Evolutionary conservation across 2,113 vertebrate species (phyloP).

Genomic region (Manacus vitellinus): DNA sequence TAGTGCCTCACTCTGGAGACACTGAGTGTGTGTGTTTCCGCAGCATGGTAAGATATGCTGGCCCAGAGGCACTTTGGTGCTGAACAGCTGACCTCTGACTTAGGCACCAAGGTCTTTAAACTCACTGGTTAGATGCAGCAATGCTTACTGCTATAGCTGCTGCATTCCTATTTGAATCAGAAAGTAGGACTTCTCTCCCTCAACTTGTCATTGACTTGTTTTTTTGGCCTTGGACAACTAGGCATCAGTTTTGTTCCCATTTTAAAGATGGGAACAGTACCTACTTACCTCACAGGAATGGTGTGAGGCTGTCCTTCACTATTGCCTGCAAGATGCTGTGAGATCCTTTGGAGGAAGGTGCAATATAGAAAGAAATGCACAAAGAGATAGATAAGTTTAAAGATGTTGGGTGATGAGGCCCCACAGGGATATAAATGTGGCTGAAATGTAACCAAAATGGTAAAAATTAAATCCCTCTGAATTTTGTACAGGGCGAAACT

Average conservation of each 20-base stretch:
- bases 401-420: neutral
- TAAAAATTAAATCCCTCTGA: neutral
- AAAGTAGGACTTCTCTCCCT: neutral
- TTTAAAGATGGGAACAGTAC: neutral
- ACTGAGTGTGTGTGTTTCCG: neutral
- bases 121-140: neutral
- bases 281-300: neutral
- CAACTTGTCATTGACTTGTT: neutral
- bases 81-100: neutral
- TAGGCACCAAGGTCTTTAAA: neutral
- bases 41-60: neutral
- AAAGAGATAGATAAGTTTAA: neutral
- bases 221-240: neutral
- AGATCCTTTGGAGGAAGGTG: conserved; percentile 33
- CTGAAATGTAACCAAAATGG: neutral
- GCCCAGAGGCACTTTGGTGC: neutral
- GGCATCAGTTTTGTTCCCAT: neutral
- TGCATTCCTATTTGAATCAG: neutral
- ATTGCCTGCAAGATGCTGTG: conserved; percentile 1
- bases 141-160: neutral
- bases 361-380: neutral
- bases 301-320: neutral
- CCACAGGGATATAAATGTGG: neutral
- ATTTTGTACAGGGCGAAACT: neutral
- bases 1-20: neutral